Base-by-base conservation (phyloP, 2,888 invertebrate species). In the Tupiocoris notatus region DNA sequence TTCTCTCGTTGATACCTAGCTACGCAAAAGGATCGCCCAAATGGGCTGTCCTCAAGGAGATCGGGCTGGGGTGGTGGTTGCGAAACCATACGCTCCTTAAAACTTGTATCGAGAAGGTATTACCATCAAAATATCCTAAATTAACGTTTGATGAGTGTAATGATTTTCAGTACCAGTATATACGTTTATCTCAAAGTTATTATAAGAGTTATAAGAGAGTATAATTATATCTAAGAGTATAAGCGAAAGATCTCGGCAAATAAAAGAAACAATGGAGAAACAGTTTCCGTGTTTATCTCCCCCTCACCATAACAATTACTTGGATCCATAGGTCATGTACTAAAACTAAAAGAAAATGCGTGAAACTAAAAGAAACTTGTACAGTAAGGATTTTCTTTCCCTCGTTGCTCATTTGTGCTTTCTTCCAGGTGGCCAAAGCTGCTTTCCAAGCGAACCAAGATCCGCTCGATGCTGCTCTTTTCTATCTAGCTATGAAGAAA, bases 401-500 rank as follows among this genome's bases (percentile, higher is more conserved):
- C 12, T 39, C 1, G 12, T 24, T 17, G 9, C 1, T n/a, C n/a
- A n/a, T n/a, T n/a, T n/a, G n/a, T n/a, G n/a, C n/a, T n/a, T n/a
- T n/a, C 75, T 81, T 81, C 21, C 80, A 87, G 86, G 84, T 98
- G 24, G 98, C 98, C 0, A 97, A 98, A 83, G 91, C 95, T 0
- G 91, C 98, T 0, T 99, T 95, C 85, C 95, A 95, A 85, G 86
- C 88, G 1, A 92, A 93, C 74, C 94, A 96, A 83, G 96, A 99
- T 83, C 99, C 99, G 0, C 88, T 99, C 85, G 99, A 99, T 83
- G 97, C 98, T 0, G 97, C 99, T 0, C 87, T 99, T 1, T 98
- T 94, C 84, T 99, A 99, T 84, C 86, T 99, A 79, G 98, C 99
- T 0, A 95, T 99, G 95, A 96, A 93, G 85, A 99, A 99, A 87